phyloP scores from a whole-genome alignment of 2,113 vertebrate genomes.

The Saccopteryx bilineata region DNA sequence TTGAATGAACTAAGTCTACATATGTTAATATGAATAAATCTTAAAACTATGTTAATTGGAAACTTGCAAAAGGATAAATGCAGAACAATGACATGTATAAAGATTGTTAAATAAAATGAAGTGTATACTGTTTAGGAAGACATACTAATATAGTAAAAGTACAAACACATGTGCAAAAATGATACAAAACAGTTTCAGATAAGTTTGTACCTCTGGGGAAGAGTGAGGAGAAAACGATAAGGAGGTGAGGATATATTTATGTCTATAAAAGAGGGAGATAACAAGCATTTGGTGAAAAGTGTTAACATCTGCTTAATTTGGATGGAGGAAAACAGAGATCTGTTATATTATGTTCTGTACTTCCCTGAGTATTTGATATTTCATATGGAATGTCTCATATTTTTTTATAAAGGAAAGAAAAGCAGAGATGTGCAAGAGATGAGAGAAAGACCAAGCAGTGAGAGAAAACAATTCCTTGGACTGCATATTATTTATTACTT shows the following conservation, averaged over 20 bases:
- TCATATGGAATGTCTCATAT: conserved; percentile 25
- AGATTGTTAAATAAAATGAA: conserved; percentile 6
- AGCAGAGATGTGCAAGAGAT: conserved; percentile 1
- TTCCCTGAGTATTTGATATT: conserved; percentile 50
- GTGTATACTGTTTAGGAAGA: not conserved
- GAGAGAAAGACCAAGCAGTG: not conserved
- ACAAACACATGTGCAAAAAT: not conserved
- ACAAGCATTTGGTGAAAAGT: not conserved
- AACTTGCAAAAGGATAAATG: conserved; percentile 8
- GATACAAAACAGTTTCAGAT: not conserved
- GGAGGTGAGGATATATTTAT: not conserved
- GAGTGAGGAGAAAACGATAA: not conserved
- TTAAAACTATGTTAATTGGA: not conserved
- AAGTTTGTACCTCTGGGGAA: not conserved
- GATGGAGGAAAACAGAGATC: not conserved
- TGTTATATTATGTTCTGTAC: not conserved
- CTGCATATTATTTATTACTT: conserved; percentile 41
- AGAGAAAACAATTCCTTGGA: conserved; percentile 44
- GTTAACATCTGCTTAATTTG: conserved; percentile 43
- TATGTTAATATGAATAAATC: not conserved
- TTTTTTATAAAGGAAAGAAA: conserved; percentile 52
- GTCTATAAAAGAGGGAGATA: not conserved
- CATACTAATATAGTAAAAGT: not conserved
- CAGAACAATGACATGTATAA: not conserved
- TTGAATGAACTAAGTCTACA: not conserved